Percentiles rank a stretch among this genome's conserved stretches.
Conservation (phyloP, 2,888 invertebrate genomes). For the Lottia scabra region DNA sequence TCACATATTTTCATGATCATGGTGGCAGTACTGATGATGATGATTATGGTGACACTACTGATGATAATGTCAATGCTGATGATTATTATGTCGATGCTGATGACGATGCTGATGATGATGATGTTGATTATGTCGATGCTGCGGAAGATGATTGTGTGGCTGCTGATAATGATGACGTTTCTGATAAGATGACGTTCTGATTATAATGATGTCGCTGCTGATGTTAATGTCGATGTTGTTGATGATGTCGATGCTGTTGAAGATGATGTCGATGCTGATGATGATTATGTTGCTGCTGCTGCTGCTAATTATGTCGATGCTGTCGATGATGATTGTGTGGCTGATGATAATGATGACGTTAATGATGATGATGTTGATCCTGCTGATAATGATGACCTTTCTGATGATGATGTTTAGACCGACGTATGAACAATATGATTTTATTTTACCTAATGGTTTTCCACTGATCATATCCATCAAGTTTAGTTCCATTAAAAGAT, state of each 20-base stretch:
- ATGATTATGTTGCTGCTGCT: too few relatives aligned
- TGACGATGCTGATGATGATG: constrained; percentile 13
- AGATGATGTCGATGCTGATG: constrained; percentile 15
- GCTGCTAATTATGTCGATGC: too few relatives aligned
- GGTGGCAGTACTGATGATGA: too few relatives aligned
- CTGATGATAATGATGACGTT: too few relatives aligned
- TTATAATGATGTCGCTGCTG: constrained; percentile 23
- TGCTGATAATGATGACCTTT: too few relatives aligned
- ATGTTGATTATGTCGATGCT: constrained; percentile 25
- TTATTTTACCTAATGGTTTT: constrained; percentile 32
- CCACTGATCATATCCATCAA: constrained; percentile 44
- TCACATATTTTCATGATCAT: too few relatives aligned
- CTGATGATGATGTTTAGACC: too few relatives aligned
- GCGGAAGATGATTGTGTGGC: constrained; percentile 22
- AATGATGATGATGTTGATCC: too few relatives aligned
- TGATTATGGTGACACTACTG: too few relatives aligned
- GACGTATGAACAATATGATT: too few relatives aligned
- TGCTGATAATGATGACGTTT: constrained; percentile 23
- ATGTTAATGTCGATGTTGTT: constrained; percentile 23
- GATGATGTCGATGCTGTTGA: constrained; percentile 23
- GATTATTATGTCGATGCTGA: background rate
- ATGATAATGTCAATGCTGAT: too few relatives aligned
- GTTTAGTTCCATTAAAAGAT: constrained; percentile 48
- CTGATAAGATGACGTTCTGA: constrained; percentile 17
- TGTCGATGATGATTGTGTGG: too few relatives aligned